Conservation (phyloP, 64 coral and sea anemone genomes). For the Astreopora myriophthalma region DNA sequence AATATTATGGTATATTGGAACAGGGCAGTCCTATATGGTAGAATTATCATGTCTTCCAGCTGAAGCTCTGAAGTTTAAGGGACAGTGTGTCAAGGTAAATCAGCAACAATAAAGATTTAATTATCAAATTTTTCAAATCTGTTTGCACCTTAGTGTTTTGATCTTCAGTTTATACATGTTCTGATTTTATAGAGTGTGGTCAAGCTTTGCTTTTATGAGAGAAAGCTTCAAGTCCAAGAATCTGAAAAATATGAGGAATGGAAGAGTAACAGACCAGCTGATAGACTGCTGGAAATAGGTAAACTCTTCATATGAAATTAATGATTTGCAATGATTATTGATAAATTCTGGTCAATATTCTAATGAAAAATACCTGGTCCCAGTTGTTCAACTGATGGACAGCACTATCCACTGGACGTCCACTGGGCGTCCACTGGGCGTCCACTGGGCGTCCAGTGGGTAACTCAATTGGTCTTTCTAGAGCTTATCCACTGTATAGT, state of each 20-base stretch:
- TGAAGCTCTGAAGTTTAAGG: slow-evolving; percentile 68
- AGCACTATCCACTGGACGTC: too few species aligned
- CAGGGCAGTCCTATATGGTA: slow-evolving; percentile 95
- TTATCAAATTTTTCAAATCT: neutral
- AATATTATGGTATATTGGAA: neutral
- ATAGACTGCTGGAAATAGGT: slow-evolving; percentile 98
- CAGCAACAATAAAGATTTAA: neutral
- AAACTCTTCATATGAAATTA: neutral
- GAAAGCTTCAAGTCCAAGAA: slow-evolving; percentile 94
- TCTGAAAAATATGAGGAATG: slow-evolving; percentile 99
- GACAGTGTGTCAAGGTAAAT: slow-evolving; percentile 63
- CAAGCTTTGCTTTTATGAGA: slow-evolving; percentile 94
- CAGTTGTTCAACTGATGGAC: too few species aligned
- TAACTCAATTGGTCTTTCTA: too few species aligned
- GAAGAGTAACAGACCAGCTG: slow-evolving; percentile 86
- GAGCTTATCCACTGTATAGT: too few species aligned
- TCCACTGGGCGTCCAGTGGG: too few species aligned
- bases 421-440: too few species aligned
- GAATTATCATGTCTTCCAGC: slow-evolving; percentile 56
- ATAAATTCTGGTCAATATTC: neutral
- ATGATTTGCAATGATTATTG: neutral
- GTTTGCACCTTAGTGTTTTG: too few species aligned
- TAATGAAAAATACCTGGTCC: too few species aligned
- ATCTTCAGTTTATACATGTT: too few species aligned
- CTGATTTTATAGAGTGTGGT: slow-evolving; percentile 83